phyloP scores from a whole-genome alignment of 2,797 vertebrate genomes.

The Okamejei kenojei region DNA sequence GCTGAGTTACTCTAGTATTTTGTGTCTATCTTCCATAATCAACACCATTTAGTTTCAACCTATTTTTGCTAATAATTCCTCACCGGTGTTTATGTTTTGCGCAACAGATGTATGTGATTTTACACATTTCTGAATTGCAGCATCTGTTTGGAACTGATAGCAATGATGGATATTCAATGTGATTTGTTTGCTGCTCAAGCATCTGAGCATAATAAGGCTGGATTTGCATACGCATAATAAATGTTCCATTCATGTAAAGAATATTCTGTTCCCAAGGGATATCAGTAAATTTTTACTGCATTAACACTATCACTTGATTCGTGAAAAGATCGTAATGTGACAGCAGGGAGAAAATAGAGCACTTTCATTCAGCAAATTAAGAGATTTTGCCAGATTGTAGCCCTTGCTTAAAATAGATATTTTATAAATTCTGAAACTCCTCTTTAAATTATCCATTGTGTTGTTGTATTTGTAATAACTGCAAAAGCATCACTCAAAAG shows the following conservation, averaged over 20 bases:
- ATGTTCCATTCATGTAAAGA: constrained; percentile 34
- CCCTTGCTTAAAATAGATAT: not conserved
- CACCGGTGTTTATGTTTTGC: not conserved
- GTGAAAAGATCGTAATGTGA: not conserved
- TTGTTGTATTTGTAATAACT: not conserved
- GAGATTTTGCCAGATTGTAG: constrained; percentile 2
- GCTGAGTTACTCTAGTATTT: no score
- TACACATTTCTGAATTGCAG: not conserved
- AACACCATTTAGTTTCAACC: not conserved
- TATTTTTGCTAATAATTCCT: not conserved
- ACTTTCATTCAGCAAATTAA: not conserved
- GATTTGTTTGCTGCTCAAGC: constrained; percentile 24
- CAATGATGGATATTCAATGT: constrained; percentile 34
- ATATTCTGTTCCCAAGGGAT: constrained; percentile 6
- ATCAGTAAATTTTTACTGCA: not conserved
- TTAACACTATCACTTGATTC: not conserved
- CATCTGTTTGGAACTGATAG: constrained; percentile 31
- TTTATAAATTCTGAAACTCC: not conserved
- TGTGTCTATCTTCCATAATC: not conserved
- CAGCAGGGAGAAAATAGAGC: not conserved
- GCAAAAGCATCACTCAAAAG: no score
- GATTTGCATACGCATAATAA: constrained; percentile 31
- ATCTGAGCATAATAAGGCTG: constrained; percentile 3
- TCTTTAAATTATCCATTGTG: not conserved
- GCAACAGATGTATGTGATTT: not conserved